Base-by-base conservation (phyloP, 30 jellyfish, hydroid and myxozoan genomes). In the Aurelia aurita complex sp. Pacific region DNA sequence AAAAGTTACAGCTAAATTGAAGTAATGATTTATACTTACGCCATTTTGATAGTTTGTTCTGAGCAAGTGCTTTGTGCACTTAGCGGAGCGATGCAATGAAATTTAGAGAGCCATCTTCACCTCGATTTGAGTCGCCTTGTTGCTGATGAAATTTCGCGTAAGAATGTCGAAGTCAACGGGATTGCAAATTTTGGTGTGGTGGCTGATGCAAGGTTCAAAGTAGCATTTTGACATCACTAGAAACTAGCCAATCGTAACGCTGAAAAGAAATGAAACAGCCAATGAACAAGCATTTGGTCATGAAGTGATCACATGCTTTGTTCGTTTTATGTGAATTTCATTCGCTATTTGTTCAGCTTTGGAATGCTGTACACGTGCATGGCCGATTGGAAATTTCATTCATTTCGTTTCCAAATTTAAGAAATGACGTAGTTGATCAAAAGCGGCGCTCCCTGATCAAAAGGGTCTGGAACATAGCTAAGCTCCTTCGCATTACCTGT, bases 61-160 rank as follows among this genome's bases (percentile, higher is more conserved):
- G 81, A 74, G 92, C 86, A 85, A 85, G 94, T 85, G 94, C 94
- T 67, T 36, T 85, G 65, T 63, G 94, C 94, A 85, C 94, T 85
- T 85, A 11, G 69, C 63, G 57, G 76, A 29, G 75, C 76, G 87
- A 76, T 85, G 94, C 88, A 64, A 60, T 18, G 67, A 43, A 59
- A 10, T 72, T 79, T 85, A 85, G 69, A 43, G 75, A 69, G 86
- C 94, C 94, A 85, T 85, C 78, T 60, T 68, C 46, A 53, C 19
- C 15, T 53, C 23, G 13, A n/a, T 43, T 15, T 55, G 71, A 1
- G 63, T 38, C 71, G 57, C 57, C 57, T 50, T 61, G 19, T 42
- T 19, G 78, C 74, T 83, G 92, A 83, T 83, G 92, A 83, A 83
- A 83, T 43, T 61, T 63, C 77, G 74, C 70, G 54, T 32, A 57